Percentiles rank a stretch among this genome's conserved stretches.
Evolutionary conservation across 2,113 vertebrate species (phyloP).

Genomic region (Antechinus flavipes): DNA sequence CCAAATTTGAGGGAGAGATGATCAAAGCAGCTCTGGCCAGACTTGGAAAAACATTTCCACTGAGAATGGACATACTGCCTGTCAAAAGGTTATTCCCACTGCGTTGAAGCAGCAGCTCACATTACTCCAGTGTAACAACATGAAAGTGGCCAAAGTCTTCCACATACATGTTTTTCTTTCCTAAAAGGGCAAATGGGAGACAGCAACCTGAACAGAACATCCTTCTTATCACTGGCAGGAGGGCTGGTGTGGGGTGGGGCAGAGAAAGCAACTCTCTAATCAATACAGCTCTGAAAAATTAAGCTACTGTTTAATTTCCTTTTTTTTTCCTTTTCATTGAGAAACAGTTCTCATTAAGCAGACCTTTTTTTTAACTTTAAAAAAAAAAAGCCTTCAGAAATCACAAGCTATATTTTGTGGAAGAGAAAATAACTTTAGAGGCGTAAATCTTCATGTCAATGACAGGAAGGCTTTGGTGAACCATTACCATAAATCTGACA

Average conservation of each 20-base stretch:
- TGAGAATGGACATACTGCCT: slow-evolving; percentile 93
- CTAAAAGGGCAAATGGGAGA: slow-evolving; percentile 87
- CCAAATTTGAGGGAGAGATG: slow-evolving; percentile 85
- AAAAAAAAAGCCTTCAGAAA: slow-evolving; percentile 70
- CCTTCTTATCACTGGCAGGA: slow-evolving; percentile 78
- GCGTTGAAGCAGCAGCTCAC: slow-evolving; percentile 89
- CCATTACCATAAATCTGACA: slow-evolving; percentile 99
- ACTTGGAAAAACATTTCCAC: slow-evolving; percentile 97
- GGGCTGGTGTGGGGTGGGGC: slow-evolving; percentile 48
- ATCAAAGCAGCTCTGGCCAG: slow-evolving; percentile 93
- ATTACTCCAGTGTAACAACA: slow-evolving; percentile 91
- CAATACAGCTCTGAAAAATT: slow-evolving; percentile 74
- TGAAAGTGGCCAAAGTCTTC: slow-evolving; percentile 91
- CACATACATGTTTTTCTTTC: slow-evolving; percentile 91
- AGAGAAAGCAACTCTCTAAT: slow-evolving; percentile 68
- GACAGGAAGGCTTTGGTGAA: slow-evolving; percentile 98
- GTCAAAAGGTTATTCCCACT: slow-evolving; percentile 95
- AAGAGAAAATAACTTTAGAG: slow-evolving; percentile 88
- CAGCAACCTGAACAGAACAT: slow-evolving; percentile 81
- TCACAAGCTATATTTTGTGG: slow-evolving; percentile 85
- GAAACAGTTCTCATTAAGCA: slow-evolving; percentile 77
- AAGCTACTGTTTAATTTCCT: slow-evolving; percentile 62
- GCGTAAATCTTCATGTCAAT: slow-evolving; percentile 99
- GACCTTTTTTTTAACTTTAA: slow-evolving; percentile 66
- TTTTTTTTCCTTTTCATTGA: slow-evolving; percentile 68